These are phyloP conservation scores for Ariopsis seemanni DNA, from an alignment of 2,113 vertebrate species.

Conservation along the genomic window DNA sequence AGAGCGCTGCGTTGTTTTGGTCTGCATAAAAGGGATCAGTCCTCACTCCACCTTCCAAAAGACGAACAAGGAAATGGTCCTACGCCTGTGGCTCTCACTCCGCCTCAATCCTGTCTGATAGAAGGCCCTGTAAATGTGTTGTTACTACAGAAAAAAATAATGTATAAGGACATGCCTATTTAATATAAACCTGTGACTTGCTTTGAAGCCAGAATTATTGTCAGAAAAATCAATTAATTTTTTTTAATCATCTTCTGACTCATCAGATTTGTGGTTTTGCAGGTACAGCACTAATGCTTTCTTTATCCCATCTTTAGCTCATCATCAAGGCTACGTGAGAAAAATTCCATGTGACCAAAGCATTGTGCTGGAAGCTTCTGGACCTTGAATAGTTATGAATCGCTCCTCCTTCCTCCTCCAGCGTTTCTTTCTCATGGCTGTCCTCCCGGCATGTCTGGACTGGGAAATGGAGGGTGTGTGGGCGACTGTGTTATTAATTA, in stretches of 20 bases:
- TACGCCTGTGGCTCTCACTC: no score
- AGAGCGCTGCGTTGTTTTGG: no score
- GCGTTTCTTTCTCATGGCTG: conserved; percentile 33
- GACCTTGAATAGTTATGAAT: conserved; percentile 28
- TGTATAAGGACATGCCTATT: background rate
- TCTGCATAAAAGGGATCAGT: no score
- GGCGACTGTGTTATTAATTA: conserved; percentile 58
- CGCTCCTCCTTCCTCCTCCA: conserved; percentile 26
- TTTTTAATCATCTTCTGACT: background rate
- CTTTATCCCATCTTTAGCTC: background rate
- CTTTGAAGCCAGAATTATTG: background rate
- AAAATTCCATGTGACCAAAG: background rate
- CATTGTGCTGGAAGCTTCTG: conserved; percentile 1
- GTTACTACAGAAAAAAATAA: background rate
- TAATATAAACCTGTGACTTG: background rate
- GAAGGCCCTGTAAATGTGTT: background rate
- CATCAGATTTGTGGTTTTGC: background rate
- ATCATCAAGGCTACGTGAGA: background rate
- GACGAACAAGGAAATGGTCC: no score
- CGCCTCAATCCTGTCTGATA: no score
- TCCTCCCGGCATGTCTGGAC: conserved; percentile 8
- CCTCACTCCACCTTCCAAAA: no score
- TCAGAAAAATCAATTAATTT: background rate
- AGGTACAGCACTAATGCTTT: background rate
- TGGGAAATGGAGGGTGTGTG: conserved; percentile 39